These are phyloP conservation scores for Patella caerulea DNA, from an alignment of 2,888 invertebrate species.

Conservation along the genomic window DNA sequence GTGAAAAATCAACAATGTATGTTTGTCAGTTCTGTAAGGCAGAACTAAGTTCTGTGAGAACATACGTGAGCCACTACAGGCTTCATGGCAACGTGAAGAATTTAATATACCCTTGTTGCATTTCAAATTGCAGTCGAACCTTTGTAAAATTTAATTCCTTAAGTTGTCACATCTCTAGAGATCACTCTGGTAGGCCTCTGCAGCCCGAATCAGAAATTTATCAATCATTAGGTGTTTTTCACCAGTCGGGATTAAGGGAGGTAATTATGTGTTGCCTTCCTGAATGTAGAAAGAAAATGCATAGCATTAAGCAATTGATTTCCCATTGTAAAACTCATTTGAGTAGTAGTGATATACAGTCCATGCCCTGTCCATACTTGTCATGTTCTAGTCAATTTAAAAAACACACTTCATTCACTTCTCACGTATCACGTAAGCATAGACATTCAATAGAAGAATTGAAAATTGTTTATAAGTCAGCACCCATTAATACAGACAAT, in stretches of 20 bases:
- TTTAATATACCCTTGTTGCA: conserved; percentile 1
- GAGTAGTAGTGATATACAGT: neutral
- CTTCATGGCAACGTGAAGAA: conserved; percentile 1
- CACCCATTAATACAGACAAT: neutral
- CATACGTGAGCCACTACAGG: neutral
- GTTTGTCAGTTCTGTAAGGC: conserved; percentile 3
- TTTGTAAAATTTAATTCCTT: conserved; percentile 1
- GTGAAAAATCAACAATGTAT: neutral
- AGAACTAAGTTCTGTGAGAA: neutral
- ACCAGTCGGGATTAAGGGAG: neutral
- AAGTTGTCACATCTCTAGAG: neutral
- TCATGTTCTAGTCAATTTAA: neutral
- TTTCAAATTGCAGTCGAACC: neutral
- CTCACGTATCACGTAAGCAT: conserved; percentile 1
- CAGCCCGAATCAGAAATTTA: neutral
- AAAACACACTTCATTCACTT: neutral
- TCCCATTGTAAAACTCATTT: neutral
- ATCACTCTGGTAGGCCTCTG: neutral
- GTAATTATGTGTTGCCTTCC: neutral
- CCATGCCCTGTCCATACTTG: neutral
- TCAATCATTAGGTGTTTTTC: neutral
- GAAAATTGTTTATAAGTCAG: neutral
- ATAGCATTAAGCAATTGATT: neutral
- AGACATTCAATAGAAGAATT: neutral
- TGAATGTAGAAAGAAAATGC: neutral